Percentiles rank a stretch among this genome's conserved stretches.
Conservation (phyloP, 2,888 invertebrate genomes). For the Rotaria magnacalcarata region DNA sequence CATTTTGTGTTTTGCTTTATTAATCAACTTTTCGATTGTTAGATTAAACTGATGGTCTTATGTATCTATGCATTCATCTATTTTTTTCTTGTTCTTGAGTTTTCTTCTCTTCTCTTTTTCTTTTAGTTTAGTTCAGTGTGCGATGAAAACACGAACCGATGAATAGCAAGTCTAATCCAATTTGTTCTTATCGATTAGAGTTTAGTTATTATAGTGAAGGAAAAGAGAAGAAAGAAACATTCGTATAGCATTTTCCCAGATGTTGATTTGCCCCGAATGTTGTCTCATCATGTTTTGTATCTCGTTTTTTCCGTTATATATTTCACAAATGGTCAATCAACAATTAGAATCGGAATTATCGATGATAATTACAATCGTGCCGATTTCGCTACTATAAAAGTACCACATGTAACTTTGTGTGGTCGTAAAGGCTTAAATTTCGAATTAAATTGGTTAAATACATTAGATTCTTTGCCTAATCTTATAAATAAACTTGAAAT, state of each 20-base stretch:
- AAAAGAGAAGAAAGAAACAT: background rate
- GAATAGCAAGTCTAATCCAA: conserved; percentile 18
- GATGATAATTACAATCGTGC: background rate
- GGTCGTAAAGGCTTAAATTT: background rate
- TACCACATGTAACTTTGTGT: background rate
- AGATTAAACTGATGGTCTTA: background rate
- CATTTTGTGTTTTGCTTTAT: too few relatives aligned
- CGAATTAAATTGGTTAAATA: background rate
- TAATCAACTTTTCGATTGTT: background rate
- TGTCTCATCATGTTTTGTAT: background rate
- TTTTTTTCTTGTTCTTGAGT: background rate
- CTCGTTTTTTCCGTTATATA: background rate
- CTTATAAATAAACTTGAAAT: background rate
- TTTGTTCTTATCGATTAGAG: conserved; percentile 9
- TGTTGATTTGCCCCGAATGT: background rate
- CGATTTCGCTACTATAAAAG: background rate
- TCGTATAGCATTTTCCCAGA: background rate
- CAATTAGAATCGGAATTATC: background rate
- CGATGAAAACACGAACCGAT: background rate
- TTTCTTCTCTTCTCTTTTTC: background rate
- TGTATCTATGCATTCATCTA: background rate
- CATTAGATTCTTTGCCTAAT: background rate
- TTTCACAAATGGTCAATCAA: conserved; percentile 12
- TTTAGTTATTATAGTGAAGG: background rate
- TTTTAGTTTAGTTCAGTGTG: background rate